These are phyloP conservation scores for Picathartes gymnocephalus DNA, from an alignment of 2,113 vertebrate genomes.

Conservation along the genomic window DNA sequence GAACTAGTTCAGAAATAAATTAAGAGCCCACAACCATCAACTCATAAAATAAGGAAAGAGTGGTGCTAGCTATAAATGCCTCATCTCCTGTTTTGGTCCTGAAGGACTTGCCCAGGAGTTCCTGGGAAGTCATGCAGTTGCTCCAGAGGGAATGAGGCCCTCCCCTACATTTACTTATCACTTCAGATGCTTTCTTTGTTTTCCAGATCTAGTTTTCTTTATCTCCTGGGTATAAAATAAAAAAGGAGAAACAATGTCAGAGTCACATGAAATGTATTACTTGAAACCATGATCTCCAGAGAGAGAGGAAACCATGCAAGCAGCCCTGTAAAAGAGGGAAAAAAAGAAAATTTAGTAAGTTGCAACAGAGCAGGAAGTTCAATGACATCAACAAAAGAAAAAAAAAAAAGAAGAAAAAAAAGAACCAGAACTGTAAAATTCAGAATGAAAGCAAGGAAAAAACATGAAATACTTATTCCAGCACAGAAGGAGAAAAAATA, in stretches of 20 bases:
- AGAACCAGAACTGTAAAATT: not conserved
- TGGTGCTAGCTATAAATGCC: not conserved
- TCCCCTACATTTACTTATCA: not conserved
- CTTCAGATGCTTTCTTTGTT: not conserved
- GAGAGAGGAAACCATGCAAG: conserved; percentile 57
- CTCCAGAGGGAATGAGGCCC: not conserved
- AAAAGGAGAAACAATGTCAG: conserved; percentile 23
- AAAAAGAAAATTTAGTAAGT: conserved; percentile 2
- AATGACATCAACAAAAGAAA: not conserved
- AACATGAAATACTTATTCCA: not conserved
- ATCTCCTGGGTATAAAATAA: conserved; percentile 1
- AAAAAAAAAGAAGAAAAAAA: not conserved
- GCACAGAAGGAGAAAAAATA: not conserved
- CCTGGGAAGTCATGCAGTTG: not conserved
- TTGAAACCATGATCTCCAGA: conserved; percentile 56
- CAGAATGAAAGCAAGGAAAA: not conserved
- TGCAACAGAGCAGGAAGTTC: conserved; percentile 47
- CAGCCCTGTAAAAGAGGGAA: not conserved
- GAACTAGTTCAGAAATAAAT: not conserved
- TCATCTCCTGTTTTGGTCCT: not conserved
- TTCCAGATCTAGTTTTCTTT: not conserved
- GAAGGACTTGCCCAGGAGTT: not conserved
- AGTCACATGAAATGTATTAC: conserved; percentile 34
- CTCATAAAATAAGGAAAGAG: not conserved
- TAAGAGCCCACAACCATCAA: not conserved